Evolutionary conservation across 2,888 invertebrate species (phyloP).

Genomic region (Tiliacea citrago): DNA sequence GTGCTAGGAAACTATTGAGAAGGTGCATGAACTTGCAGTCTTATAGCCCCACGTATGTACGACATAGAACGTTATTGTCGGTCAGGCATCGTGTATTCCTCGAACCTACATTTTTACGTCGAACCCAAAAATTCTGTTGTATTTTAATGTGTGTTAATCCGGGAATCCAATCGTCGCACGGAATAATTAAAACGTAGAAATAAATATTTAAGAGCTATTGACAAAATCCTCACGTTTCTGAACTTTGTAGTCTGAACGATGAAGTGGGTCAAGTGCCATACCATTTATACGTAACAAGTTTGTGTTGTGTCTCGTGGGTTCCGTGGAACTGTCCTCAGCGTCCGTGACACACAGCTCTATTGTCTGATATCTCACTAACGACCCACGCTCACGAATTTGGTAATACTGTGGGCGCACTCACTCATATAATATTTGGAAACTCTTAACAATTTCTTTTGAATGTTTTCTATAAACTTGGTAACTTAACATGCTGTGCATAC

Average conservation of each 20-base stretch:
- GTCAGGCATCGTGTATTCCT: slow-evolving; percentile 15
- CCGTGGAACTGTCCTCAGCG: slow-evolving; percentile 58
- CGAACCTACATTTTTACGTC: slow-evolving; percentile 32
- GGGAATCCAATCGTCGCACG: slow-evolving; percentile 22
- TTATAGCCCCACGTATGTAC: neutral
- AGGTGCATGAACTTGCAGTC: neutral
- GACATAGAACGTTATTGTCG: neutral
- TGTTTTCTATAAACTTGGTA: slow-evolving; percentile 44
- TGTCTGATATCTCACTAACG: slow-evolving; percentile 57
- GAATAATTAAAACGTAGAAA: slow-evolving; percentile 53
- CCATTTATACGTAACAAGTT: slow-evolving; percentile 51
- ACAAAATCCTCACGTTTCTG: slow-evolving; percentile 63
- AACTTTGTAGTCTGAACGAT: slow-evolving; percentile 52
- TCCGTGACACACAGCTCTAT: slow-evolving; percentile 65
- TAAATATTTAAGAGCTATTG: slow-evolving; percentile 44
- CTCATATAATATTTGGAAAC: slow-evolving; percentile 59
- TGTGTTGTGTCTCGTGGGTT: slow-evolving; percentile 52
- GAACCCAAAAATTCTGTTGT: slow-evolving; percentile 33
- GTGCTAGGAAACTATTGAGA: slow-evolving; percentile 27
- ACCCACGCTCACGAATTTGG: slow-evolving; percentile 62
- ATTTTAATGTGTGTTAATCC: slow-evolving; percentile 31
- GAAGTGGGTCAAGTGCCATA: slow-evolving; percentile 60
- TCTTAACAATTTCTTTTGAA: slow-evolving; percentile 41
- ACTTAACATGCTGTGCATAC: slow-evolving; percentile 28
- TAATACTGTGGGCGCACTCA: slow-evolving; percentile 48